Percentiles rank a stretch among this genome's conserved stretches.
Conservation (phyloP, 2,113 vertebrate genomes). For the Scatophagus argus region DNA sequence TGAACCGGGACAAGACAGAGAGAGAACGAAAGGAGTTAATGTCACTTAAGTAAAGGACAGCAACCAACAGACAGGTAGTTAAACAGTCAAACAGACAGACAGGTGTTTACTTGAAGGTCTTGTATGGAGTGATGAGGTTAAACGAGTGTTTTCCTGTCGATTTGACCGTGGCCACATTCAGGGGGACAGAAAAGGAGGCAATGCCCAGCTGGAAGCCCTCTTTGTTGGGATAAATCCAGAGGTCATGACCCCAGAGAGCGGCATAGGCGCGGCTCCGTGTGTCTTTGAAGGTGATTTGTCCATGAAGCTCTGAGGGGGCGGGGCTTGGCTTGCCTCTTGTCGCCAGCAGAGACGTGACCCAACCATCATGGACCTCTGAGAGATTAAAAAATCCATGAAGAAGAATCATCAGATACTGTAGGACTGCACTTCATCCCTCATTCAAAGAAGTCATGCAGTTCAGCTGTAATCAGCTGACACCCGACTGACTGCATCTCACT, state of each 20-base stretch:
- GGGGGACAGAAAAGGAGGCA: slow-evolving; percentile 77
- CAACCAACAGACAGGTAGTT: neutral
- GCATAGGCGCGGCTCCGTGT: slow-evolving; percentile 70
- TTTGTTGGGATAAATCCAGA: slow-evolving; percentile 84
- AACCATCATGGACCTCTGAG: slow-evolving; percentile 78
- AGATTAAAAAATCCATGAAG: neutral
- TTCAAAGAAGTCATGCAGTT: no score
- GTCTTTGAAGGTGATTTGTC: slow-evolving; percentile 79
- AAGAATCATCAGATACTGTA: neutral
- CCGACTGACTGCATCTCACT: no score
- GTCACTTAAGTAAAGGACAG: neutral
- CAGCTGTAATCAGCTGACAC: no score
- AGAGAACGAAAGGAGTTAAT: neutral
- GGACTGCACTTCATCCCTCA: neutral
- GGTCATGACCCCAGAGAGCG: slow-evolving; percentile 75
- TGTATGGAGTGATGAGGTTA: slow-evolving; percentile 82
- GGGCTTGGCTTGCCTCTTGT: slow-evolving; percentile 71
- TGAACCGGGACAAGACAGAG: neutral
- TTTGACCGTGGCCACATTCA: slow-evolving; percentile 80
- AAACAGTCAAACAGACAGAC: slow-evolving; percentile 7
- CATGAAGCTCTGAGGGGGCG: slow-evolving; percentile 60
- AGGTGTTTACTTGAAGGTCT: slow-evolving; percentile 77
- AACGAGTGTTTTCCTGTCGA: slow-evolving; percentile 75
- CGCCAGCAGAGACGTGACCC: slow-evolving; percentile 79
- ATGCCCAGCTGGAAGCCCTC: slow-evolving; percentile 81